Evolutionary conservation across 1,140 invertebrate genomes (phyloP), one percentile per base, ranked within the genome.

Genomic region (Tribolium madens): DNA sequence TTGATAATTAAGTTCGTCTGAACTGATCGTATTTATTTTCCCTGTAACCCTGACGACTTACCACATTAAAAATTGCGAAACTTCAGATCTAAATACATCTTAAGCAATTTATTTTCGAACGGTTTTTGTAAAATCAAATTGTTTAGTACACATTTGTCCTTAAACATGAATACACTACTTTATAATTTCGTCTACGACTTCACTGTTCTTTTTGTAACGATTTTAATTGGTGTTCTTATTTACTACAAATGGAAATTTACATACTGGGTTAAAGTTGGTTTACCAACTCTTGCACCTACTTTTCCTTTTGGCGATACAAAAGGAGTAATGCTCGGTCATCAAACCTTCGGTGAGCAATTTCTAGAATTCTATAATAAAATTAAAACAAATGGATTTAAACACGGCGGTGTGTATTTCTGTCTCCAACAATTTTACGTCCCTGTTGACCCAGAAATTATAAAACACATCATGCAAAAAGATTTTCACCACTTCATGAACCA

Each of bases 391-490:
- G 76, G 76, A 6, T 47, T 52, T 18, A 69, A 64, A 53, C 73
- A 77, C 70, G 79, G 53, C 47, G 88, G 88, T 1, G 80, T 85
- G 10, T 88, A 87, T 52, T n/a, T 72, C 2, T 12, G 42, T 21
- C 10, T 15, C 2, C 9, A 17, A 13, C 75, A 57, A n/a, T 47
- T 75, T n/a, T 78, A 75, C 15, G 15, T 78, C 6, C 76, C 84
- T 5, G 73, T 80, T 9, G 84, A 86, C 73, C 82, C 80, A 4
- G 89, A 90, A 36, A 79, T 91, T 26, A 88, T 90, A 3, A 89
- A 90, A 53, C 84, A 85, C 26, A 86, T 92, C 4, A 81, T 91
- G 50, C 87, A 91, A 6, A 90, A 88, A 82, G 89, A 92, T 83
- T 91, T 90, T 77, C 84, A 87, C 57, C 84, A 88, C 81, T 91